phyloP scores from a whole-genome alignment of 2,113 vertebrate genomes.

The Platanista minor region DNA sequence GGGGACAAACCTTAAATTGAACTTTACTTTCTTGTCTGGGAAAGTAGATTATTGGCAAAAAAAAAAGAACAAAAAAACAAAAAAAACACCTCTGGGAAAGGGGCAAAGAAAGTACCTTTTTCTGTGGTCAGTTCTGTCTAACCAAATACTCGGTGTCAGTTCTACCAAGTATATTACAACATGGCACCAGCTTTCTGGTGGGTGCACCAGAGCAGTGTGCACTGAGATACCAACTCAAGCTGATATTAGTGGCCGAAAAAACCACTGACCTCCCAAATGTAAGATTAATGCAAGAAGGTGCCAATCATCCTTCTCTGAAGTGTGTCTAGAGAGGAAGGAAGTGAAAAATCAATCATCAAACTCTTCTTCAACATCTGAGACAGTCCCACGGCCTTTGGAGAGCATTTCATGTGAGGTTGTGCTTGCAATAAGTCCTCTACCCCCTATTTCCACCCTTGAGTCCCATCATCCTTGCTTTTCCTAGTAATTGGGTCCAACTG shows the following conservation, averaged over 20 bases:
- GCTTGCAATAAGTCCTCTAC: background rate
- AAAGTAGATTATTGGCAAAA: background rate
- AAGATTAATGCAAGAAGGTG: background rate
- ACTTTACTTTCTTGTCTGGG: slow-evolving; percentile 9
- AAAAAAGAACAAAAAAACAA: background rate
- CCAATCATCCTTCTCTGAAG: background rate
- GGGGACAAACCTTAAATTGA: background rate
- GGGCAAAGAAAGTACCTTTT: background rate
- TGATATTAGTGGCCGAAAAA: background rate
- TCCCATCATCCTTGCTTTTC: background rate
- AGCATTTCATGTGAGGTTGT: background rate
- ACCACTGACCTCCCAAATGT: background rate
- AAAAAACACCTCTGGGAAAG: background rate
- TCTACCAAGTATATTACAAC: background rate
- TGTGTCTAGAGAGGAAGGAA: background rate
- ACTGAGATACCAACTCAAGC: background rate
- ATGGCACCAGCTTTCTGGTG: background rate
- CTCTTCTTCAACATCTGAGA: background rate
- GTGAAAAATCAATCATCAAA: background rate
- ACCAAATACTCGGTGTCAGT: background rate
- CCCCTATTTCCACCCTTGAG: background rate
- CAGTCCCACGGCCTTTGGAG: background rate
- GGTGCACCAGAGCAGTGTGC: background rate
- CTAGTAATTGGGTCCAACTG: background rate
- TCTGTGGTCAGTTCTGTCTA: background rate